Conservation (phyloP, 2,888 invertebrate genomes). For the Pyralis farinalis region DNA sequence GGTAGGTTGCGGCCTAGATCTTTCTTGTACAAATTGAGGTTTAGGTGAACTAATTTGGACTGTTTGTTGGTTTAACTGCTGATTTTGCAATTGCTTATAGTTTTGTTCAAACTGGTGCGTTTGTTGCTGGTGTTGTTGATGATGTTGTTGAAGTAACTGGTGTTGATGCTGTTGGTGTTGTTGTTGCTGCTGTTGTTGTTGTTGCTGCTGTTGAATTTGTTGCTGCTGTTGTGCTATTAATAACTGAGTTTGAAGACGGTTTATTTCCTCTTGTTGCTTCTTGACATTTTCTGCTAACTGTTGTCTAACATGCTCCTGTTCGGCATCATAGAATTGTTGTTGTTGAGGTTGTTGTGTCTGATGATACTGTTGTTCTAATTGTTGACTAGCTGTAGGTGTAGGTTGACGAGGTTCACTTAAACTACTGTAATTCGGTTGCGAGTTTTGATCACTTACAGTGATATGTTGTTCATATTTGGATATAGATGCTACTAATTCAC, state of each 20-base stretch:
- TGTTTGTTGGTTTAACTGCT: slow-evolving; percentile 46
- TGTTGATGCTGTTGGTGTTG: slow-evolving; percentile 41
- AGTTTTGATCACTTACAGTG: slow-evolving; percentile 71
- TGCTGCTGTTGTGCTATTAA: slow-evolving; percentile 60
- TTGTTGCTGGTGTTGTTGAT: slow-evolving; percentile 31
- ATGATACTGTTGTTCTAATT: slow-evolving; percentile 25
- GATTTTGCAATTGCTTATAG: slow-evolving; percentile 30
- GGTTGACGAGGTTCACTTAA: slow-evolving; percentile 42
- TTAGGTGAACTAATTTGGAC: slow-evolving; percentile 52
- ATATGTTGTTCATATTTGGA: slow-evolving; percentile 91
- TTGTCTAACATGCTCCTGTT: slow-evolving; percentile 62
- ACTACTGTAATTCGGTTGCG: slow-evolving; percentile 43
- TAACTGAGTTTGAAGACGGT: slow-evolving; percentile 66
- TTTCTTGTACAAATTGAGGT: slow-evolving; percentile 65
- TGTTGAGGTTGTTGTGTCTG: slow-evolving; percentile 47
- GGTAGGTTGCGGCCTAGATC: slow-evolving; percentile 48
- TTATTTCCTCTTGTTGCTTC: slow-evolving; percentile 77
- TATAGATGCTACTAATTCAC: slow-evolving; percentile 88
- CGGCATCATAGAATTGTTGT: slow-evolving; percentile 58
- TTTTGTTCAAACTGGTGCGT: slow-evolving; percentile 30
- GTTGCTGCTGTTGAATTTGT: slow-evolving; percentile 37
- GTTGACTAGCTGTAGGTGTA: slow-evolving; percentile 27
- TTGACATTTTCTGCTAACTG: slow-evolving; percentile 70
- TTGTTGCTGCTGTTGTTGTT: slow-evolving; percentile 32
- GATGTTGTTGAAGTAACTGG: slow-evolving; percentile 39